Conservation (phyloP, 1,140 invertebrate species). For the Drosophila pseudoobscura region DNA sequence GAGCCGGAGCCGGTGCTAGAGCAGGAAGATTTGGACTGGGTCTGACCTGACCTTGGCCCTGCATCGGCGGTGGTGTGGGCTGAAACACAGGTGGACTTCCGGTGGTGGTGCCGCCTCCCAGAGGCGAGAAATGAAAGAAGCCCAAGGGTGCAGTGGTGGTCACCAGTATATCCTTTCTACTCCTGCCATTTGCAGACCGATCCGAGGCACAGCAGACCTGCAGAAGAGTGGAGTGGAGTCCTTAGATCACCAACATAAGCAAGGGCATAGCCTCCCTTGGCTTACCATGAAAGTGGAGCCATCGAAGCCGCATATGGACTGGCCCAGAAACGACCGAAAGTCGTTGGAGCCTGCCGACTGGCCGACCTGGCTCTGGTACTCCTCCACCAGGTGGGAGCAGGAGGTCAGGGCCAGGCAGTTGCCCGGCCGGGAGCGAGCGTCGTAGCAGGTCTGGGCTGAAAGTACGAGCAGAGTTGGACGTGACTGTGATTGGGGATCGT, state of each 20-base stretch:
- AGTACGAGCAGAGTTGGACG: slow-evolving; percentile 24
- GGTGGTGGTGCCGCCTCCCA: slow-evolving; percentile 22
- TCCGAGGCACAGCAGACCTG: slow-evolving; percentile 59
- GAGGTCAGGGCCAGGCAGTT: slow-evolving; percentile 83
- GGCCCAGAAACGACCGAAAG: slow-evolving; percentile 83
- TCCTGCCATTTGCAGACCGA: slow-evolving; percentile 27
- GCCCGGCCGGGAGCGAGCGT: slow-evolving; percentile 80
- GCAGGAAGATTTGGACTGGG: slow-evolving; percentile 7
- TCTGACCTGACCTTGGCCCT: slow-evolving; percentile 9
- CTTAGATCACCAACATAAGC: neutral
- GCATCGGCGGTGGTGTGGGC: slow-evolving; percentile 56
- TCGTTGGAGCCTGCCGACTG: slow-evolving; percentile 48
- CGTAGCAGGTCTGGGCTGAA: slow-evolving; percentile 76
- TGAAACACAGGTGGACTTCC: slow-evolving; percentile 49
- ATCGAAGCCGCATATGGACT: slow-evolving; percentile 85
- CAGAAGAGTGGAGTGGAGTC: too few relatives aligned
- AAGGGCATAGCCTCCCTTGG: too few relatives aligned
- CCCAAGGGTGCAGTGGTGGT: slow-evolving; percentile 19
- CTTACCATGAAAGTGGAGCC: slow-evolving; percentile 83
- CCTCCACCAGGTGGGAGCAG: slow-evolving; percentile 83
- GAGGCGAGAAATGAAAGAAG: slow-evolving; percentile 50
- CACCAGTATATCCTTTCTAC: slow-evolving; percentile 49
- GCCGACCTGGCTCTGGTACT: slow-evolving; percentile 69
- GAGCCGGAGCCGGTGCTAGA: neutral
- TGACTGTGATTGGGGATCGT: slow-evolving; percentile 1